Evolutionary conservation across 2,888 invertebrate species (phyloP), one percentile per base, ranked within the genome.

Genomic region (Deroplatys truncata): DNA sequence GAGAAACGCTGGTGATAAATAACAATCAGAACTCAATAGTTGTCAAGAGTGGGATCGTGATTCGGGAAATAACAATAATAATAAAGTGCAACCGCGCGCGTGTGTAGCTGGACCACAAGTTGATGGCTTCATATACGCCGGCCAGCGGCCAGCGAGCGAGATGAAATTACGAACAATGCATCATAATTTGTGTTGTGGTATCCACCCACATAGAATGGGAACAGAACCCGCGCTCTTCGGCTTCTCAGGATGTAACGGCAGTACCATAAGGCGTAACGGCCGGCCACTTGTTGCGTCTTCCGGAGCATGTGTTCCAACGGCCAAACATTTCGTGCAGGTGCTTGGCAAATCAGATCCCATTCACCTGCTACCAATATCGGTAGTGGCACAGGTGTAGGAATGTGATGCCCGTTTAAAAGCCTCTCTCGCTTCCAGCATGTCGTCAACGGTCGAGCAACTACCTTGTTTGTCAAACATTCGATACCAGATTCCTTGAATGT

Each of bases 101-200:
- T 72, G 56, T 72, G 56, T 72, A 72, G 25, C 56, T 20, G 20
- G 1, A 15, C 56, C 20, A 72, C 20, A 72, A 72, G 20, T 72
- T 84, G 56, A 72, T 72, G 56, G 56, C 56, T 72, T 72, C 56
- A 72, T 72, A 72, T 72, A 72, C 56, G 56, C 56, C 20, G 20
- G 56, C 56, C 4, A 2, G 13, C 49, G 15, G 20, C 1, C 56
- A 8, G 49, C 49, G 5, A 49, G 49, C 49, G 49, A 1, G 85
- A 85, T 85, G 13, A n/a, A 85, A 85, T 85, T 85, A 85, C 35
- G 85, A 43, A 85, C 85, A 85, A 85, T 85, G 85, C 85, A 35
- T 85, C 85, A 85, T 85, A 43, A 85, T 85, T 85, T 85, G 16
- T n/a, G 25, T 72, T 2, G 20, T n/a, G 35, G n/a, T 8, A 31